These are phyloP conservation scores for Chiloscyllium punctatum DNA, from an alignment of 2,797 vertebrate species.

Conservation along the genomic window DNA sequence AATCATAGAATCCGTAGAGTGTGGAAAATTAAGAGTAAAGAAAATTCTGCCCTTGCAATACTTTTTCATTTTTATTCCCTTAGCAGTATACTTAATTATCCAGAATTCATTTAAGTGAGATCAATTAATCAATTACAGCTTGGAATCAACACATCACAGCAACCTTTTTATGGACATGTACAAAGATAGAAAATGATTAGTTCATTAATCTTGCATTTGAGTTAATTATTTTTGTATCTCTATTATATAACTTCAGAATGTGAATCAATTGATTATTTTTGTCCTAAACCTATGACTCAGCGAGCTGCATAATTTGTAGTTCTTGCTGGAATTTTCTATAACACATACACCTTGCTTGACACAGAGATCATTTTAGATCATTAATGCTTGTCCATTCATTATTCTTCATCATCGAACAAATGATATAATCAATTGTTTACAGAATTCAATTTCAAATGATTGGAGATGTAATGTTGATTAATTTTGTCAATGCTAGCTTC, in stretches of 20 bases:
- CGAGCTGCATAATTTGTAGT: not conserved
- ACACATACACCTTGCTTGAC: not conserved
- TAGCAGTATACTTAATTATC: not conserved
- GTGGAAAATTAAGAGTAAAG: not conserved
- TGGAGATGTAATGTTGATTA: not conserved
- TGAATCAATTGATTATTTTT: not conserved
- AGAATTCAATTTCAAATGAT: not conserved
- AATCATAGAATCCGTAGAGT: too few species aligned
- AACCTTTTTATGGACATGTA: not conserved
- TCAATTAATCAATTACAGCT: not conserved
- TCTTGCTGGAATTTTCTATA: not conserved
- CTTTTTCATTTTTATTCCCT: not conserved
- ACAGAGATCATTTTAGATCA: not conserved
- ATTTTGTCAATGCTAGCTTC: too few species aligned
- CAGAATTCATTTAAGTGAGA: not conserved
- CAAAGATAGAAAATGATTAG: not conserved
- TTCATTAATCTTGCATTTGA: conserved; percentile 1
- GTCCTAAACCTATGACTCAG: not conserved
- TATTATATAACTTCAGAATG: not conserved
- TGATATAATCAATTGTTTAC: not conserved
- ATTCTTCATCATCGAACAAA: not conserved
- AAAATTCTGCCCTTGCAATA: not conserved
- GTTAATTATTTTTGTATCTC: not conserved
- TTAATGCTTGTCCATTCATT: not conserved
- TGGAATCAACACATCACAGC: not conserved